Evolutionary conservation across 2,888 invertebrate genomes (phyloP).

Genomic region (Creontiades dilutus): DNA sequence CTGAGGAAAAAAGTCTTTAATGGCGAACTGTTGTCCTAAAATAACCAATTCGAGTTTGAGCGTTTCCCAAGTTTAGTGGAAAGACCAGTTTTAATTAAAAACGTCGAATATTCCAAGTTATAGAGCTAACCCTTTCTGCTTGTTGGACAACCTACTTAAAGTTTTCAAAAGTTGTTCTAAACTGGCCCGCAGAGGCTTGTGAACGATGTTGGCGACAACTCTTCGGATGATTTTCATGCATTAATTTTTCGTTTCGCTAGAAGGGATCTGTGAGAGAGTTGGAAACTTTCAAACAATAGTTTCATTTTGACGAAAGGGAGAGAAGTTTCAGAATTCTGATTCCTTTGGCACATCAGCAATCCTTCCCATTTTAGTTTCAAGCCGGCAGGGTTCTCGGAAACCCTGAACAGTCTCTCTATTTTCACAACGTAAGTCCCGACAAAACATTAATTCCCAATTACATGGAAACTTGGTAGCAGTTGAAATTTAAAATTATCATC

Average conservation of each 20-base stretch:
- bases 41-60: slow-evolving; percentile 1
- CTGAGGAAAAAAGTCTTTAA: not conserved
- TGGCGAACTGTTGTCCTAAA: slow-evolving; percentile 23
- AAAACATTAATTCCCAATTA: too few species aligned
- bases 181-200: not conserved
- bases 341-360: not conserved
- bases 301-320: not conserved
- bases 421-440: too few species aligned
- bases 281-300: not conserved
- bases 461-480: too few species aligned
- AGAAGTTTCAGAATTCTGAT: not conserved
- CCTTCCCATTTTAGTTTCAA: not conserved
- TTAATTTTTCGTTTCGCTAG: not conserved
- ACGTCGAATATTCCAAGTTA: slow-evolving; percentile 18
- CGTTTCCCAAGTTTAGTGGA: not conserved
- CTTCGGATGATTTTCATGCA: not conserved
- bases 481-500: too few species aligned
- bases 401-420: not conserved
- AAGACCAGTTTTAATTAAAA: slow-evolving; percentile 7
- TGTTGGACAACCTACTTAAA: slow-evolving; percentile 22
- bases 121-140: not conserved
- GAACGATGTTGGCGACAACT: not conserved
- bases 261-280: not conserved
- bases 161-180: not conserved
- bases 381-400: not conserved